Base-by-base conservation (phyloP, 1,140 invertebrate species). In the Octopus sinensis region DNA sequence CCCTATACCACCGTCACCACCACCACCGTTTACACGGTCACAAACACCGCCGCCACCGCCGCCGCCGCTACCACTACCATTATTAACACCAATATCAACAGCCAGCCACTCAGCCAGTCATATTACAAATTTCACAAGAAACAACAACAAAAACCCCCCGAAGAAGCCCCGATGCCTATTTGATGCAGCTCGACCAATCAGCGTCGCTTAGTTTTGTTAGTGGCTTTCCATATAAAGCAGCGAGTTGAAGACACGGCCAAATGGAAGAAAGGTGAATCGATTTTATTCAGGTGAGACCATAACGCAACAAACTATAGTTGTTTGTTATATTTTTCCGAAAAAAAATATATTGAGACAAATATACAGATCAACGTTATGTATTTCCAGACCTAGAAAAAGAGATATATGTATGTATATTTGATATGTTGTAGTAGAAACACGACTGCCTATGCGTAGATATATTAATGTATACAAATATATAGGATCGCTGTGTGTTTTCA, bases 401-500 rank as follows among this genome's bases (percentile, higher is more conserved):
- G 17, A 71, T 71, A 71, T 71, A 71, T 71, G 30, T 71, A 71
- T 71, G 17, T 62, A 62, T 62, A 62, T 62, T 62, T 62, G 56
- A 62, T 10, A 9, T 62, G 17, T 62, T 10, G 17, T 10, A 9
- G 17, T 62, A 10, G 56, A 62, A 62, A 17, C 56, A 10, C 17
- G 0, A 10, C 6, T 71, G 3, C 13, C 4, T 71, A 10, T 13
- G 6, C 6, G 30, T 13, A 7, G 3, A 6, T 12, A 17, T n/a
- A 10, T 12, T 6, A 13, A 17, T 6, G 6, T 3, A 6, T 1
- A 7, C 3, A 62, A n/a, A n/a, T 62, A 10, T 62, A 3, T 62
- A 10, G 9, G 3, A 62, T 62, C 17, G 17, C 17, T 62, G 30
- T 43, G 30, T 43, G n/a, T n/a, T 43, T 43, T 43, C 30, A 43